Base-by-base conservation (phyloP, 2,797 vertebrate species). In the Sebastes taczanowskii region DNA sequence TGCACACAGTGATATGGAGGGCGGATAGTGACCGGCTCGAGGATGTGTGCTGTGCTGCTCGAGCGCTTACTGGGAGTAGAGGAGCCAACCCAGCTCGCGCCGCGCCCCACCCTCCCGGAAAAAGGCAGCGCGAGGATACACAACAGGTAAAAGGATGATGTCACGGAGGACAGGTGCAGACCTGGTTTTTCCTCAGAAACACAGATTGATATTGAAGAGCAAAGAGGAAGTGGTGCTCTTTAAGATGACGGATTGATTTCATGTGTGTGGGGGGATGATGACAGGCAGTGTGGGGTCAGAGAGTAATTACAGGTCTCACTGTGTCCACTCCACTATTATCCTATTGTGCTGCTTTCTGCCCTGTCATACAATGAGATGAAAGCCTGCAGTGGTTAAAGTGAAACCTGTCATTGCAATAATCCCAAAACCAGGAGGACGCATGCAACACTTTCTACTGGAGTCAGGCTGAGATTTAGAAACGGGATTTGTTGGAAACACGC, bases 131-230 rank as follows among this genome's bases (percentile, higher is more conserved):
- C 53, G 25, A 59, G 66, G 11, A 14, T 0, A 27, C 20, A 67
- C 68, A 53, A 66, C 92, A 94, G 92, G 92, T 94, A 73, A 66
- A 8, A 2, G 0, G 23, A 4, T 81, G 84, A 86, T 0, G 86
- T 83, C 81, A 86, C 42, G 0, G 1, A 4, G 2, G 49, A 74
- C 91, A 93, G 91, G 91, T 91, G 87, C 20, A 23, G 2, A 7
- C 16, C 3, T 1, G 1, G 9, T 2, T 56, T 64, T 22, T 42
- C 13, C 29, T 18, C 4, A 4, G 5, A 46, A 75, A 29, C 14
- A 62, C n/a, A 32, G 16, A 49, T 13, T 42, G 1, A 23, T 18
- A n/a, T 18, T 4, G 5, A 23, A 29, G 3, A 11, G 11, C 3
- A 7, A 23, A 32, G 0, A 4, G 16, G 16, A 18, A 14, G 25